These are phyloP conservation scores for Macrotrachela quadricornifera DNA, from an alignment of 1,140 invertebrate genomes.

Conservation along the genomic window DNA sequence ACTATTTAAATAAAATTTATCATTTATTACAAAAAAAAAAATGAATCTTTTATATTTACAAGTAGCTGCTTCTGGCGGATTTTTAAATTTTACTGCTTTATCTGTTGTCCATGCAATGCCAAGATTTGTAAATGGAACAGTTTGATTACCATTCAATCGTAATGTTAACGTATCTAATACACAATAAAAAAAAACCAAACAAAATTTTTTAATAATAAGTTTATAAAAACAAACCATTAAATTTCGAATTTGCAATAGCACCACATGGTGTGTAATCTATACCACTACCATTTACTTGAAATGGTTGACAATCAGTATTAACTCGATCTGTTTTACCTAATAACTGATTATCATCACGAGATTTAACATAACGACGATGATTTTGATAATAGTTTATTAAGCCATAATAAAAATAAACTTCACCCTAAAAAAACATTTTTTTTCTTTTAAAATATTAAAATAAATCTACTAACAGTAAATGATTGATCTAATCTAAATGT, in stretches of 20 bases:
- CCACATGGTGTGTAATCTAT: slow-evolving; percentile 61
- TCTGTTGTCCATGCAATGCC: slow-evolving; percentile 92
- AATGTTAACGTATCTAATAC: slow-evolving; percentile 7
- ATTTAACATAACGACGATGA: slow-evolving; percentile 90
- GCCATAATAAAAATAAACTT: slow-evolving; percentile 92
- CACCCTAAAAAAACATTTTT: slow-evolving; percentile 44
- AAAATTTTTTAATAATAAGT: too few species aligned
- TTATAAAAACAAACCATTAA: slow-evolving; percentile 59
- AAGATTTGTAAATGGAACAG: slow-evolving; percentile 32
- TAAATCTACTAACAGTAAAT: slow-evolving; percentile 34
- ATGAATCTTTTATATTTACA: not conserved
- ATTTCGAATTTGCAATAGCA: slow-evolving; percentile 90
- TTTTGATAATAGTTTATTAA: slow-evolving; percentile 96
- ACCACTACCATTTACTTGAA: slow-evolving; percentile 24
- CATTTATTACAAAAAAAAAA: not conserved
- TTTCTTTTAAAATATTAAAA: slow-evolving; percentile 1
- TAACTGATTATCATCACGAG: slow-evolving; percentile 82
- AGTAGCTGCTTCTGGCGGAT: slow-evolving; percentile 37
- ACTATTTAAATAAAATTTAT: slow-evolving; percentile 10
- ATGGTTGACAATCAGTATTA: slow-evolving; percentile 25
- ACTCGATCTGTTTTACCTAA: slow-evolving; percentile 37
- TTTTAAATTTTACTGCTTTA: slow-evolving; percentile 73
- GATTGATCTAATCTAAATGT: slow-evolving; percentile 45
- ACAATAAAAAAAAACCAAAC: not conserved
- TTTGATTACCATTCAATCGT: not conserved